phyloP scores from a whole-genome alignment of 2,888 invertebrate species.

The Caenorhabditis plicata region DNA sequence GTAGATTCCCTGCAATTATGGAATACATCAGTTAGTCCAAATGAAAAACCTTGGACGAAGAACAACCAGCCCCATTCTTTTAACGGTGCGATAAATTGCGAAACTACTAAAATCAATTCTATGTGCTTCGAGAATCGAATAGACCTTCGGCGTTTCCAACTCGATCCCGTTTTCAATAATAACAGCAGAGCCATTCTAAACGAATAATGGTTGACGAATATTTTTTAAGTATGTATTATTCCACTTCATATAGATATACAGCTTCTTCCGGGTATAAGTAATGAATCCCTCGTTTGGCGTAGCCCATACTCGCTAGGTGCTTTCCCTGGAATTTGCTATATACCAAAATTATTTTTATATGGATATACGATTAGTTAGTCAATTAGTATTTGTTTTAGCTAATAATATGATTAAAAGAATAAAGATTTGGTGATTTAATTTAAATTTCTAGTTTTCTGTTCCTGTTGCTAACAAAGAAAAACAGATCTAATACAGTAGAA shows the following conservation, averaged over 20 bases:
- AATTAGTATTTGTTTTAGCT: no score
- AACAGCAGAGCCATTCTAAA: slow-evolving; percentile 29
- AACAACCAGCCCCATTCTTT: slow-evolving; percentile 36
- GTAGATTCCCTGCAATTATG: slow-evolving; percentile 9
- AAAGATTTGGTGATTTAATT: no score
- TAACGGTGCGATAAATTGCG: slow-evolving; percentile 25
- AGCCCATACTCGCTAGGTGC: slow-evolving; percentile 47
- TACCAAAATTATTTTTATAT: no score
- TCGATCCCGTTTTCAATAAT: slow-evolving; percentile 12
- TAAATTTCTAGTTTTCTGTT: no score
- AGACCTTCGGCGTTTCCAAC: slow-evolving; percentile 24
- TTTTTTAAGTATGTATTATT: background rate
- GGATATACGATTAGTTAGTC: no score
- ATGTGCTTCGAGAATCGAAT: slow-evolving; percentile 15
- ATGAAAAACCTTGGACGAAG: slow-evolving; percentile 31
- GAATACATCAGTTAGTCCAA: background rate
- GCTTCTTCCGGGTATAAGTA: slow-evolving; percentile 50
- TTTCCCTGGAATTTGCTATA: no score
- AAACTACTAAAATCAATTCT: slow-evolving; percentile 23
- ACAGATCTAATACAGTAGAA: no score
- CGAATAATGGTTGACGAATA: background rate
- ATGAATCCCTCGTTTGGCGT: slow-evolving; percentile 29
- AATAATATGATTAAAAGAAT: no score
- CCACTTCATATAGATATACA: slow-evolving; percentile 45
- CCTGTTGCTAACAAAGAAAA: no score